Base-by-base conservation (phyloP, 2,888 invertebrate genomes). In the Spatulosminthurus flaviceps region DNA sequence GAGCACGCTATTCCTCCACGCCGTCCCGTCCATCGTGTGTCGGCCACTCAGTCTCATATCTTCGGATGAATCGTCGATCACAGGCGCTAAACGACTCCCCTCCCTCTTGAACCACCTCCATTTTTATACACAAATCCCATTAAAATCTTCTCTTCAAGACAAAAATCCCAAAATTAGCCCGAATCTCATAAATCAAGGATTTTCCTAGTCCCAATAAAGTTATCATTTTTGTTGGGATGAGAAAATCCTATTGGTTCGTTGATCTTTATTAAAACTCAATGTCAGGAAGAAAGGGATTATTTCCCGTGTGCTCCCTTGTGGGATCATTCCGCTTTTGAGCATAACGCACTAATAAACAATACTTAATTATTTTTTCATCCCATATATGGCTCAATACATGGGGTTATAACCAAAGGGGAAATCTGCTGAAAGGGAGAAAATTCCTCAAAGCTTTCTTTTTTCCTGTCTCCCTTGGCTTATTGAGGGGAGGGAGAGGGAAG, bases 81-180 rank as follows among this genome's bases (percentile, higher is more conserved):
- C 81, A 78, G 82, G 79, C 61, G 80, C 80, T 70, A 82, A 80
- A 73, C 81, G 79, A 61, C 64, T 61, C 61, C 82, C 83, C 64
- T 84, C 83, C 74, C 81, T 82, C 73, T 82, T 82, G 73, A 78
- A 82, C 83, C 83, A 84, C 77, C 83, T 83, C n/a, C n/a, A 78
- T 24, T 70, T 19, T 19, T 16, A 51, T 51, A 34, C 34, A 34
- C 5, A 51, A 51, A 51, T 2, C 5, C 19, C 51, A 51, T 19
- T 13, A 13, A n/a, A 19, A 51, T 51, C n/a, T 2, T 51, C 51
- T 51, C n/a, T n/a, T n/a, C n/a, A n/a, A n/a, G 19, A 51, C 51
- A 34, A 7, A 34, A 4, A 34, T 34, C 4, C 34, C 4, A 34
- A 34, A 34, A 34, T n/a, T n/a, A n/a, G n/a, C n/a, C n/a, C n/a